phyloP scores from a whole-genome alignment of 2,888 invertebrate genomes.

The Agonopterix arenella region DNA sequence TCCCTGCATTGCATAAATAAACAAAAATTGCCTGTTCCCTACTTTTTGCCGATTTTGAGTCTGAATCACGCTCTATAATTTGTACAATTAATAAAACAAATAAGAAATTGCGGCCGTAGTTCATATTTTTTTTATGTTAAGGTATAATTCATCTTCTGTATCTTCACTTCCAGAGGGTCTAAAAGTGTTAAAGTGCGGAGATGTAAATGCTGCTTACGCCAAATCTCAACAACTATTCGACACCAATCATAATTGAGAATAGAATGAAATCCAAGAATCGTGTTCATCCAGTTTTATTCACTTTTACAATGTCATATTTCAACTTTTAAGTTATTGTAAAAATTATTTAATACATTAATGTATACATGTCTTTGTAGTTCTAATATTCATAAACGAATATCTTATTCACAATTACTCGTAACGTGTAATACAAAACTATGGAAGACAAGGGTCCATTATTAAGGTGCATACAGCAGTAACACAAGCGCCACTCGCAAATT shows the following conservation, averaged over 20 bases:
- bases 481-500: too few species aligned
- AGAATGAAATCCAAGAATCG: constrained; percentile 30
- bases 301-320: constrained; percentile 53
- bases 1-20: too few species aligned
- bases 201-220: constrained; percentile 19
- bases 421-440: constrained; percentile 46
- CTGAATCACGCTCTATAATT: too few species aligned
- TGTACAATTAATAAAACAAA: too few species aligned
- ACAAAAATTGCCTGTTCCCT: too few species aligned
- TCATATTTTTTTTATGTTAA: too few species aligned
- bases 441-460: constrained; percentile 61
- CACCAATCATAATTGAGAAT: constrained; percentile 24
- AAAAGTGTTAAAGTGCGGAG: constrained; percentile 51
- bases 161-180: constrained; percentile 53
- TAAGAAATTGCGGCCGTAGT: too few species aligned
- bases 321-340: constrained; percentile 64
- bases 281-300: constrained; percentile 63
- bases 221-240: constrained; percentile 56
- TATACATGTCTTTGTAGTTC: constrained; percentile 52
- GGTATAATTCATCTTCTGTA: too few species aligned
- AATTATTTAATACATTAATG: constrained; percentile 62
- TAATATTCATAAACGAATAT: constrained; percentile 30
- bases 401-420: constrained; percentile 24
- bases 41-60: too few species aligned
- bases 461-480: too few species aligned